Base-by-base conservation (phyloP, 2,113 vertebrate genomes). In the Indicator indicator region DNA sequence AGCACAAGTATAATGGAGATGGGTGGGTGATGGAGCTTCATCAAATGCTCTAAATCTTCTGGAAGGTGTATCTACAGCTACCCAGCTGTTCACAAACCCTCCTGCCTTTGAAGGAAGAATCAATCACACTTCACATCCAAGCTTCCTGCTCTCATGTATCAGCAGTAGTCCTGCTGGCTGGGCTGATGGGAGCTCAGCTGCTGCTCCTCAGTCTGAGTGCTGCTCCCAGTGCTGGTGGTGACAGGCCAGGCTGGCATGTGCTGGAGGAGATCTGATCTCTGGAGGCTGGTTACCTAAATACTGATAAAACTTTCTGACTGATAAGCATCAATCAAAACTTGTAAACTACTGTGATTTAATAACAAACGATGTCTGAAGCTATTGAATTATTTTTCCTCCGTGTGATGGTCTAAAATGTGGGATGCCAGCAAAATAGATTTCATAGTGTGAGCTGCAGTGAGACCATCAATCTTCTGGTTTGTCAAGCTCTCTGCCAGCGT, bases 121-220 rank as follows among this genome's bases (percentile, higher is more conserved):
- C 90, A 88, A 86, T 94, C 72, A 50, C 46, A 56, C 56, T 65
- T 69, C 50, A 23, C 33, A 11, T 52, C n/a, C 48, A 21, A 69
- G 48, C 23, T 70, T 90, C 12, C 18, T 2, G 0, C 46, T 83
- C n/a, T 83, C 0, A 0, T 40, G 0, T 30, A 16, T 63, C 55
- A 54, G 33, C 30, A 8, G 8, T 0, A 0, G 28, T 64, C 11
- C 64, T 1, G 1, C 33, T 79, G 64, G 16, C 21, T 2, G 4
- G 12, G 26, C 65, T 89, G 32, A 64, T 5, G 0, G 1, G 36
- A 55, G n/a, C 65, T 69, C 3, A 11, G n/a, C 19, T 77, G 72
- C 71, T 85, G 30, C 16, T 36, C 68, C 28, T 18, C 32, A 27
- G 5, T 54, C 56, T 28, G 24, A 46, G 36, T 5, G 3, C 36